Evolutionary conservation across 92 coral and sea anemone species (phyloP).

Genomic region (Siderastrea radians): DNA sequence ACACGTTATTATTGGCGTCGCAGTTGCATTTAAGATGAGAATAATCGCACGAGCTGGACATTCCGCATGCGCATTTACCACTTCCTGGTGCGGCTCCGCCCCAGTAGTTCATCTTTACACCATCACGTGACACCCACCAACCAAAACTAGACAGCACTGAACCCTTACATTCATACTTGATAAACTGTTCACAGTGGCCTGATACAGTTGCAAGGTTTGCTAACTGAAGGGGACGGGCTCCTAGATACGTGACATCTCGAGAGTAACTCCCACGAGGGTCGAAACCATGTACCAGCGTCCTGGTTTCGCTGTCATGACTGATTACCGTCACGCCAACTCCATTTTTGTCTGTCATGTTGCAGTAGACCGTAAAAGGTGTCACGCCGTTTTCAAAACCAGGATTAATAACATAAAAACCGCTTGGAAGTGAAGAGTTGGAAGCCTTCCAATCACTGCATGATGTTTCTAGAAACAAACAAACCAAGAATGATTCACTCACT

Average conservation of each 20-base stretch:
- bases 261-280: constrained; percentile 3
- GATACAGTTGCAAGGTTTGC: not conserved
- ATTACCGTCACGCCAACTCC: too few species aligned
- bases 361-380: not conserved
- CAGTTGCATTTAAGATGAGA: too few species aligned
- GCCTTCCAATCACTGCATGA: constrained; percentile 5
- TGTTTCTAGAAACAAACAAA: not conserved
- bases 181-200: constrained; percentile 2
- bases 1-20: not conserved
- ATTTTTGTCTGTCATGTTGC: not conserved
- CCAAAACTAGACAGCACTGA: not conserved
- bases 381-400: not conserved
- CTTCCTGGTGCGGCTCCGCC: too few species aligned
- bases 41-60: not conserved
- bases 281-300: not conserved
- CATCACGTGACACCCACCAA: constrained; percentile 49
- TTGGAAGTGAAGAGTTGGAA: not conserved
- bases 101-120: not conserved
- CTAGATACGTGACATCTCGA: not conserved
- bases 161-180: not conserved
- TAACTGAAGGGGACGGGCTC: constrained; percentile 1
- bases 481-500: too few species aligned
- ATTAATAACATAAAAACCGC: too few species aligned
- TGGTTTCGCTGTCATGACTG: not conserved
- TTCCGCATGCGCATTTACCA: constrained; percentile 44